Percentiles rank a stretch among this genome's conserved stretches.
These are phyloP conservation scores for Homalodisca vitripennis DNA, from an alignment of 1,140 invertebrate genomes.

Conservation along the genomic window DNA sequence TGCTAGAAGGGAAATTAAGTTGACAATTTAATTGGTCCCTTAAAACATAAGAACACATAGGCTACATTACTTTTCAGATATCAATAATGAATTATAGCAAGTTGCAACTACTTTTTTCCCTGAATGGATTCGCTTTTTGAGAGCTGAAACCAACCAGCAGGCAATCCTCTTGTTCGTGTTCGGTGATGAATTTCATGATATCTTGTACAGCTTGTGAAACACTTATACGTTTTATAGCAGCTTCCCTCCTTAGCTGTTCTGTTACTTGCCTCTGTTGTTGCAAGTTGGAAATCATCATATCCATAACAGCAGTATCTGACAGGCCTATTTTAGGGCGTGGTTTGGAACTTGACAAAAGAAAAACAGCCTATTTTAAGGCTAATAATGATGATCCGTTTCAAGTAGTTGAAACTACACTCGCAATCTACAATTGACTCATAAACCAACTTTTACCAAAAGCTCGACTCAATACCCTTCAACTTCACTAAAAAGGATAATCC, in stretches of 20 bases:
- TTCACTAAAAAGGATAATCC: too few relatives aligned
- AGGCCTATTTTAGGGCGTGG: conserved; percentile 65
- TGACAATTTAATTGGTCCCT: too few relatives aligned
- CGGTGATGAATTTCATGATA: conserved; percentile 89
- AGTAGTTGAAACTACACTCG: too few relatives aligned
- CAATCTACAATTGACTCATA: too few relatives aligned
- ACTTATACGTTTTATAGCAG: conserved; percentile 81
- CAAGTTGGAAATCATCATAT: conserved; percentile 86
- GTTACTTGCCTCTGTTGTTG: conserved; percentile 91
- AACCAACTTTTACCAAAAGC: too few relatives aligned
- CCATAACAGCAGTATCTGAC: conserved; percentile 81
- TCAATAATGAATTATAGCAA: conserved; percentile 75
- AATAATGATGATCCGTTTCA: too few relatives aligned
- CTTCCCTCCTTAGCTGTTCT: conserved; percentile 90
- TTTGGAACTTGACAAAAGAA: conserved; percentile 18
- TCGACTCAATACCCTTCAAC: too few relatives aligned
- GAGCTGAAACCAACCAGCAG: conserved; percentile 93
- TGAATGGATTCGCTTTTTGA: conserved; percentile 96
- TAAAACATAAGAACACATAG: too few relatives aligned
- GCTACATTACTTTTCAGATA: too few relatives aligned
- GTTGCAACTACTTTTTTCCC: conserved; percentile 91
- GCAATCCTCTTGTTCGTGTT: conserved; percentile 93
- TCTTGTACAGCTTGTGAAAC: conserved; percentile 90
- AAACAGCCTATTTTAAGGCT: too few relatives aligned
- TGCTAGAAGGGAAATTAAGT: too few relatives aligned